These are phyloP conservation scores for Pseudocheirus occidentalis DNA, from an alignment of 2,797 vertebrate genomes.

Conservation along the genomic window DNA sequence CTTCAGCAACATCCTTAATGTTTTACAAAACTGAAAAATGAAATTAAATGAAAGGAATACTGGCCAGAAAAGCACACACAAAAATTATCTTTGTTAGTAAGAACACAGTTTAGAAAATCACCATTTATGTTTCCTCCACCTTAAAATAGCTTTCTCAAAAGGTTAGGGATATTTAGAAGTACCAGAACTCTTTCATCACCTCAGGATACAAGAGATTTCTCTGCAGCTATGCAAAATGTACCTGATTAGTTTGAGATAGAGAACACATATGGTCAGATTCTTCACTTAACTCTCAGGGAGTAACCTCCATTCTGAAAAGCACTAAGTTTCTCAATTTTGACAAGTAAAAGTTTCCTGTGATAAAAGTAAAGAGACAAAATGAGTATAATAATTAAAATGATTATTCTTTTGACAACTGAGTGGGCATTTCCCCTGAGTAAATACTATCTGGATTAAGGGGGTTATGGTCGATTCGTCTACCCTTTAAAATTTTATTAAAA, in stretches of 20 bases:
- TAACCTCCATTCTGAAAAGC: slow-evolving; percentile 17
- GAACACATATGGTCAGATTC: background rate
- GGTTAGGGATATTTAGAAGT: slow-evolving; percentile 23
- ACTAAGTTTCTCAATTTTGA: background rate
- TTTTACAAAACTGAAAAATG: background rate
- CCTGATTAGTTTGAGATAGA: background rate
- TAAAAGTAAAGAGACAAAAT: slow-evolving; percentile 7
- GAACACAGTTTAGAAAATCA: slow-evolving; percentile 24
- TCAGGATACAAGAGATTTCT: slow-evolving; percentile 22
- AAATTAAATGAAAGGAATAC: background rate
- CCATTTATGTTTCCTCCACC: background rate
- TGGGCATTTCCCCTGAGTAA: background rate
- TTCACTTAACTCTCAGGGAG: background rate
- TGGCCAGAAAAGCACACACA: background rate
- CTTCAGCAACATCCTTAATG: background rate
- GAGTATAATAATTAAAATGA: background rate
- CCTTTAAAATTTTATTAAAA: background rate
- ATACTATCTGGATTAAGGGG: background rate
- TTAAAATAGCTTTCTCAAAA: slow-evolving; percentile 16
- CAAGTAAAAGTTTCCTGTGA: background rate
- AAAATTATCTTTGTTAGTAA: slow-evolving; percentile 40
- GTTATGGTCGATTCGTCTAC: background rate
- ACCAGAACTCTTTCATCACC: background rate
- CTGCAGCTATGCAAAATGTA: background rate
- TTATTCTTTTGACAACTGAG: background rate